These are phyloP conservation scores for Crocidura indochinensis DNA, from an alignment of 2,797 vertebrate species.

Conservation along the genomic window DNA sequence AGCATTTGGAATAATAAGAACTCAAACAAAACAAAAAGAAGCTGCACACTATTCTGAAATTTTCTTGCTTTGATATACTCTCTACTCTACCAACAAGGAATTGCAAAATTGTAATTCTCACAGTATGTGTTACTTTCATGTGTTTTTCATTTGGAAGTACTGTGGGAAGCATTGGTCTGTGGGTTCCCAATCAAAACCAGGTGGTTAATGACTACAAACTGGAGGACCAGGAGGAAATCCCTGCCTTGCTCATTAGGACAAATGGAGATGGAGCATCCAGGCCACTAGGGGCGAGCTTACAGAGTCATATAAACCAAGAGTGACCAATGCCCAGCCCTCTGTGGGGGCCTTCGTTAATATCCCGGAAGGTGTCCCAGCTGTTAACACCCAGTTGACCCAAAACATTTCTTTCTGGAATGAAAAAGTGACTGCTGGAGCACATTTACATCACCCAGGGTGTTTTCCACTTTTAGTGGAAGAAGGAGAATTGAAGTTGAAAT, in stretches of 20 bases:
- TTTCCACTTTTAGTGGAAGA: constrained; percentile 67
- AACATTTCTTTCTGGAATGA: constrained; percentile 68
- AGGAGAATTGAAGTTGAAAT: constrained; percentile 70
- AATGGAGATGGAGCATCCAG: constrained; percentile 43
- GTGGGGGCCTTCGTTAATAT: constrained; percentile 57
- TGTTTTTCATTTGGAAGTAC: constrained; percentile 85
- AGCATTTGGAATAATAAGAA: constrained; percentile 58
- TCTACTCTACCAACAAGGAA: constrained; percentile 75
- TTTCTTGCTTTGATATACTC: constrained; percentile 75
- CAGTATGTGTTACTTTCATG: constrained; percentile 65
- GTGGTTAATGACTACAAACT: constrained; percentile 74
- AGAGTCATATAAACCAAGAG: constrained; percentile 47
- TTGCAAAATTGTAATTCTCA: constrained; percentile 79
- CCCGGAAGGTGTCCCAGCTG: constrained; percentile 59
- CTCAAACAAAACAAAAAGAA: constrained; percentile 65
- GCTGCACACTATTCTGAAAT: constrained; percentile 66
- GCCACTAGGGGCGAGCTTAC: constrained; percentile 8
- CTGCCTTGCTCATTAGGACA: constrained; percentile 52
- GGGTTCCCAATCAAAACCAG: constrained; percentile 77
- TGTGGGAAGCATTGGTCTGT: constrained; percentile 69
- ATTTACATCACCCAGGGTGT: constrained; percentile 37
- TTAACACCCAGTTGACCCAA: constrained; percentile 56
- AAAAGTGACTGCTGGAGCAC: constrained; percentile 55
- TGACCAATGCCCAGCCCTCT: constrained; percentile 16
- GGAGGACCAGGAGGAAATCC: constrained; percentile 48